Evolutionary conservation across 2,888 invertebrate species (phyloP).

Genomic region (Nomada flava): DNA sequence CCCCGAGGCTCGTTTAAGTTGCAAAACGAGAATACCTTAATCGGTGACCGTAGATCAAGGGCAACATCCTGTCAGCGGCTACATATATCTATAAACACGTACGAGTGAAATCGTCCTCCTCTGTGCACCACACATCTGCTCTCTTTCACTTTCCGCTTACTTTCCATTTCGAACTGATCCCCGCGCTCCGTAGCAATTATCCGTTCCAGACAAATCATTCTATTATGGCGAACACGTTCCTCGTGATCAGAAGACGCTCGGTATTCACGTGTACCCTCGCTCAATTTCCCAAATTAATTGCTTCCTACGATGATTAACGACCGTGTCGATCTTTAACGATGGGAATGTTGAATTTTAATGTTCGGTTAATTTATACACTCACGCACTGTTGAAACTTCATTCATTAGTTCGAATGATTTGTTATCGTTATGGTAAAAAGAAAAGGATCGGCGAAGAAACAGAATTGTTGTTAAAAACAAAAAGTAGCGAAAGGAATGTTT

Average conservation of each 20-base stretch:
- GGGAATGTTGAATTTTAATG: background rate
- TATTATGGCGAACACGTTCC: conserved; percentile 22
- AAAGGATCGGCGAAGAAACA: no score
- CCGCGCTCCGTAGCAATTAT: conserved; percentile 44
- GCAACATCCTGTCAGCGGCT: conserved; percentile 26
- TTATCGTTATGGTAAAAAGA: background rate
- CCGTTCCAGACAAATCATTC: conserved; percentile 40
- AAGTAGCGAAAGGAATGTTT: no score
- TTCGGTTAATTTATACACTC: background rate
- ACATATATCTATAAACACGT: background rate
- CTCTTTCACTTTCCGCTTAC: conserved; percentile 77
- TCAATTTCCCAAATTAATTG: conserved; percentile 18
- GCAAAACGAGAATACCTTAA: conserved; percentile 1
- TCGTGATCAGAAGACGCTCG: background rate
- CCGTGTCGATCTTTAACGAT: background rate
- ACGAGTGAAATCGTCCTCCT: conserved; percentile 65
- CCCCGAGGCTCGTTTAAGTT: background rate
- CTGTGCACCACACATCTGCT: conserved; percentile 56
- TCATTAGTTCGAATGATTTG: background rate
- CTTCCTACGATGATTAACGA: conserved; percentile 5
- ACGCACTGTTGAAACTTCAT: background rate
- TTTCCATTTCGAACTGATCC: conserved; percentile 72
- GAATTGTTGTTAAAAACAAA: no score
- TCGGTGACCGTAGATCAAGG: conserved; percentile 11
- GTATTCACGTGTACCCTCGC: background rate